These are phyloP conservation scores for Schizotus pectinicornis DNA, from an alignment of 2,888 invertebrate genomes.

Conservation along the genomic window DNA sequence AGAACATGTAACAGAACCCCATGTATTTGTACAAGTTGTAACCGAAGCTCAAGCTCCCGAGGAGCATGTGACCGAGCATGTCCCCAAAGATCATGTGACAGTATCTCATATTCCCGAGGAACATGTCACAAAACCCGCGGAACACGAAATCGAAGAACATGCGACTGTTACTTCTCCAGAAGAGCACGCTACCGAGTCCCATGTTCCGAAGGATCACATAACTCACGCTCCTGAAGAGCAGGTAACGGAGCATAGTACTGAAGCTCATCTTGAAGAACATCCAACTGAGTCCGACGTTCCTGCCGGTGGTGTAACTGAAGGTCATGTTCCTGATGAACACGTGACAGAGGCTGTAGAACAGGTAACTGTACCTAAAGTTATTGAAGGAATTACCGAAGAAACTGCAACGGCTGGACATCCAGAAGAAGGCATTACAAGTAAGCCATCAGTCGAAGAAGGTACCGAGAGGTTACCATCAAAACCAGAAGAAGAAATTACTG, in stretches of 20 bases:
- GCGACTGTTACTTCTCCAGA: slow-evolving; percentile 1
- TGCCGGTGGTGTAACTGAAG: slow-evolving; percentile 7
- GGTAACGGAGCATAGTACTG: background rate
- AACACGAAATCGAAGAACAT: slow-evolving; percentile 24
- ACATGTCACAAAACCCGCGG: slow-evolving; percentile 10
- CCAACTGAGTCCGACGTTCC: slow-evolving; percentile 1
- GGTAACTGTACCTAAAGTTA: slow-evolving; percentile 8
- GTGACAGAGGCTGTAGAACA: slow-evolving; percentile 1
- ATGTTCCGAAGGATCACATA: slow-evolving; percentile 1
- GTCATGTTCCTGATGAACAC: background rate
- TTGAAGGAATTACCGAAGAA: slow-evolving; percentile 12
- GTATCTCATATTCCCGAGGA: slow-evolving; percentile 9
- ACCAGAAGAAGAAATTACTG: slow-evolving; percentile 12
- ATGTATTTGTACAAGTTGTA: slow-evolving; percentile 4
- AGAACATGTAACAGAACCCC: slow-evolving; percentile 1
- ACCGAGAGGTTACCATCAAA: slow-evolving; percentile 9
- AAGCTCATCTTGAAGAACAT: slow-evolving; percentile 7
- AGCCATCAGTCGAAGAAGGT: slow-evolving; percentile 7
- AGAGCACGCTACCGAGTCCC: slow-evolving; percentile 13
- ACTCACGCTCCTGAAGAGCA: slow-evolving; percentile 22
- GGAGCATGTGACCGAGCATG: slow-evolving; percentile 5
- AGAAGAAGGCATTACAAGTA: slow-evolving; percentile 7
- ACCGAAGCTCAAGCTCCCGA: slow-evolving; percentile 19
- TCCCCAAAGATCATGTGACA: slow-evolving; percentile 6
- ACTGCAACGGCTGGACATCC: slow-evolving; percentile 2